Evolutionary conservation across 2,113 vertebrate species (phyloP), one percentile per base, ranked within the genome.

Genomic region (Stomatorhinus ivindoensis): DNA sequence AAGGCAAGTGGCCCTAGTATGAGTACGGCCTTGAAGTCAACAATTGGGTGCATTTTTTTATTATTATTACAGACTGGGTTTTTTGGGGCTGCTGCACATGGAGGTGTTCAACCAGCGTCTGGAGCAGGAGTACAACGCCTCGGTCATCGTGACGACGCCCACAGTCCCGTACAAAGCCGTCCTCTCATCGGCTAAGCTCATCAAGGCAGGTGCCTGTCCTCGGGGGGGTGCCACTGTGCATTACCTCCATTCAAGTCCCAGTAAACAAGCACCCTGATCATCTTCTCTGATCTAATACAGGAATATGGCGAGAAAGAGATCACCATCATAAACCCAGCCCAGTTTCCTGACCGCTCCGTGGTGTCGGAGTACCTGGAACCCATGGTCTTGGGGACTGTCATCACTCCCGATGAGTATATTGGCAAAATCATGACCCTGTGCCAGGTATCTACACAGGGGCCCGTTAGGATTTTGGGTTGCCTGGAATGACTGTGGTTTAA

Each of bases 51-150:
- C 44, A 87, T 83, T 8, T 73, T 69, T 65, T 55, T n/a, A n/a
- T 53, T 50, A 15, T 86, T 27, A 27, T 86, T 11, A 4, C 90
- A 99, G 98, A 90, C 95, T 99, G 90, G 98, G 98, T 27, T 99
- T 99, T 94, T 96, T 99, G 92, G 98, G 98, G 90, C 96, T 99
- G 90, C 94, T 99, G 61, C 98, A 99, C 89, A 97, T 99, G 98
- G 98, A 99, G 93, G 98, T 99, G 92, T 99, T 99, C 93, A 99
- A 98, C 94, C 98, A 99, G 92, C 94, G 98, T 88, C 94, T 99
- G 91, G 98, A 99, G 84, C 98, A 99, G 95, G 98, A 99, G 91
- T 97, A 98, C 94, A 98, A 99, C 47, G 96, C 97, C 89, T 98
- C 97, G 21, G 98, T 99, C 89, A 98, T 99, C 88, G 94, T 99